Conservation (phyloP, 2,888 invertebrate genomes). For the Bhutanitis thaidina region DNA sequence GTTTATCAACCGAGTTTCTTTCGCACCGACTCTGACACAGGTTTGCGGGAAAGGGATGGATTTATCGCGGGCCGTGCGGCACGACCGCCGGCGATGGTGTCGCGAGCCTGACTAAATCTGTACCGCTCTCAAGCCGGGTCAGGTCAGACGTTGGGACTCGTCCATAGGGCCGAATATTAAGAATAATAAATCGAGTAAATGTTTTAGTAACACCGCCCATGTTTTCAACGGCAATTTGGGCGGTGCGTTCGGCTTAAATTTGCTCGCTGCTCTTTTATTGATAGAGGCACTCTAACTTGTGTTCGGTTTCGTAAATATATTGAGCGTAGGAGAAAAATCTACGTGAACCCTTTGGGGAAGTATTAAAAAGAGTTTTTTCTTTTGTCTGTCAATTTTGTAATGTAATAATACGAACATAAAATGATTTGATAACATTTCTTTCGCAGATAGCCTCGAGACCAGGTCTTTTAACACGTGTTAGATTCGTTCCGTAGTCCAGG, state of each 20-base stretch:
- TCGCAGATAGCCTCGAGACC: too few species aligned
- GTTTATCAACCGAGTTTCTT: constrained; percentile 36
- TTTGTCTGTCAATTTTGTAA: not conserved
- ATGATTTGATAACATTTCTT: too few species aligned
- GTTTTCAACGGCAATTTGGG: constrained; percentile 10
- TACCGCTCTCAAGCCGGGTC: constrained; percentile 68
- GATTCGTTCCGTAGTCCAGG: too few species aligned
- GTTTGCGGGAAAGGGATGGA: constrained; percentile 50
- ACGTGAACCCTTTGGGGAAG: not conserved
- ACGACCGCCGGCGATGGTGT: constrained; percentile 61
- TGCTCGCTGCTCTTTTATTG: not conserved
- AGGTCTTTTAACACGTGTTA: too few species aligned
- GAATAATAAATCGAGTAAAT: constrained; percentile 17
- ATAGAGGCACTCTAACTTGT: not conserved
- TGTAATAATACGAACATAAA: too few species aligned
- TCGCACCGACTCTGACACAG: constrained; percentile 46
- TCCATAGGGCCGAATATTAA: constrained; percentile 28
- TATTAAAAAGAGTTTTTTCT: not conserved
- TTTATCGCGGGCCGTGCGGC: constrained; percentile 32
- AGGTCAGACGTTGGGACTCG: constrained; percentile 58
- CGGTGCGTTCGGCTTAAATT: constrained; percentile 4
- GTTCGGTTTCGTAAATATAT: not conserved
- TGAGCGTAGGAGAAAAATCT: not conserved
- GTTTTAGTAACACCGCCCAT: constrained; percentile 1
- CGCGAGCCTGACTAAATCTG: constrained; percentile 77